Evolutionary conservation across 1,140 invertebrate genomes (phyloP), one percentile per base, ranked within the genome.

Genomic region (Paralvinella palmiformis): DNA sequence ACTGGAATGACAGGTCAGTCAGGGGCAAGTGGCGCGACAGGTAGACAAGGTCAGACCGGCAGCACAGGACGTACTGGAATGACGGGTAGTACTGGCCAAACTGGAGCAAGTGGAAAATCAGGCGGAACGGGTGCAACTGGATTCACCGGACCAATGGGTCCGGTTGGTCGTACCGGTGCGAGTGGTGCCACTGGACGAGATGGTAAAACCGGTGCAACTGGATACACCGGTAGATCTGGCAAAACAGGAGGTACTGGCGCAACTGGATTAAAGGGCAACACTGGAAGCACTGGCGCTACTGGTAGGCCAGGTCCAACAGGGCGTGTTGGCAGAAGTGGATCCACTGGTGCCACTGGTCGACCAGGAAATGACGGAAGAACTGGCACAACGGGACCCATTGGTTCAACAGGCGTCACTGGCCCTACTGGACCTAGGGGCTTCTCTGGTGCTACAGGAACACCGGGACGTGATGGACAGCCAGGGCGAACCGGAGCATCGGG

Each of bases 401-500:
- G 61, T 13, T 22, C 7, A n/a, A 10, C 13, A 3, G 61, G 61
- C 52, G 24, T 59, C 3, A 24, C 56, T 13, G 61, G 61, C 15
- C 6, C 55, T 6, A 60, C 13, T 2, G 61, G 61, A 27, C 7
- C 13, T 24, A 61, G 20, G 15, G 61, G 61, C 7, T 13, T 4
- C 15, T 6, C 52, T 2, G 61, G 61, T 27, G n/a, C n/a, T 36
- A 29, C 33, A 2, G 61, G 61, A 13, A 5, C 61, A n/a, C 59
- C 45, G n/a, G 61, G 61, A n/a, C 17, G 2, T 6, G n/a, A 6
- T n/a, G 61, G 61, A 13, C 53, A 13, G 20, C 24, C 44, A n/a
- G 61, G 61, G 6, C 59, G 48, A 10, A 58, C 48, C 33, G 61
- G 61, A 70, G 68, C 71, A 68, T 50, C 27, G 1, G 37, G 61